Evolutionary conservation across 1,140 invertebrate genomes (phyloP), one percentile per base, ranked within the genome.

Genomic region (Amyelois transitella): DNA sequence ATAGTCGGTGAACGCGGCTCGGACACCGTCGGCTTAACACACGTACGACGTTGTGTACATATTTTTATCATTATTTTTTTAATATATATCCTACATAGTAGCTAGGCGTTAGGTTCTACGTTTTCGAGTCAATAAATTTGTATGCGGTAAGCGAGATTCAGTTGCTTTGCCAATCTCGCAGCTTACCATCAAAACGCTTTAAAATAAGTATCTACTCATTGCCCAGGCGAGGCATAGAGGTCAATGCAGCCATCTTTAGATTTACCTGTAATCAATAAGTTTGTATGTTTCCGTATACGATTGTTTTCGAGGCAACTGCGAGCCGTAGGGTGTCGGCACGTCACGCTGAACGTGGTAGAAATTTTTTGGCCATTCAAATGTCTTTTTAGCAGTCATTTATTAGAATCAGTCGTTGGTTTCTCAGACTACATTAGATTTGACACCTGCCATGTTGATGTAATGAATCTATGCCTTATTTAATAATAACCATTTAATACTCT

Each of bases 1-100:
- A 38, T 14, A 38, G 32, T 38, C 32, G 32, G n/a, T 38, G 17
- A 38, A 38, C 32, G 32, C 25, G 32, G 25, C 25, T 28, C 25
- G 7, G 32, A 38, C 32, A 38, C 32, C 32, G 32, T 38, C 32
- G 17, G n/a, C 12, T 28, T 28, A 28, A 6, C 1, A 38, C 32
- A 38, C 32, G 32, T 45, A 45, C 43, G 20, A 21, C 45, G 45
- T 48, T 48, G 45, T 48, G 45, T 48, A 48, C 20, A 48, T 20
- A 20, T 48, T 48, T 21, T 48, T 19, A 21, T 48, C 20, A 48
- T 20, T 48, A 21, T 48, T 48, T 48, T 48, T 48, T 48, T 48
- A 48, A 21, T 48, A 48, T 21, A 48, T 48, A 48, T 48, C 20
- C 20, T 45, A 45, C 19, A 19, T 45, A 21, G 45, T 48, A 48